Evolutionary conservation across 2,888 invertebrate genomes (phyloP), one percentile per base, ranked within the genome.

Genomic region (Vannuccia rotundouncinata): DNA sequence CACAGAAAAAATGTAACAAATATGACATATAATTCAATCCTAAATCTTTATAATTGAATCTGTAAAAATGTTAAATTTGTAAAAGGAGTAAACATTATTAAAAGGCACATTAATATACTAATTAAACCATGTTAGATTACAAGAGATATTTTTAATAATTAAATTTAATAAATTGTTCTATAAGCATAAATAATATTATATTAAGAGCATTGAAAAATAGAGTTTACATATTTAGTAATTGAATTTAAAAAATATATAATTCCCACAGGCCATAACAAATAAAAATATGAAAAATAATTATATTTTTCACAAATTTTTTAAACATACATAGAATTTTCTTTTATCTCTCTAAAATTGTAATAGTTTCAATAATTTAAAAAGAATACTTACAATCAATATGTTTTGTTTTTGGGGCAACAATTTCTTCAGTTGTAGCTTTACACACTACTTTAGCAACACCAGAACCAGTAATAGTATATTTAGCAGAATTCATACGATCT

Each of bases 341-440:
- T 22, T 73, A 10, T 73, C 5, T 22, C 5, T 73, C n/a, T 73
- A 29, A 29, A 29, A 27, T 27, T 76, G 2, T 2, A 76, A 29
- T 79, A 79, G 25, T 2, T 10, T 29, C 22, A 27, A 28, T 27
- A 82, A n/a, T n/a, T n/a, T n/a, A n/a, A n/a, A n/a, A n/a, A n/a
- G n/a, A n/a, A n/a, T n/a, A 94, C 95, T 95, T 90, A 99, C 98
- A 99, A 90, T 99, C 98, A 90, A 99, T 92, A 91, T 99, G 99
- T 91, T 99, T 99, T 92, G 97, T 97, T 91, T 99, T 99, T 83
- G 99, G 99, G 84, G 95, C 97, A 90, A 97, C 95, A 91, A 97
- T 92, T 91, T 99, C 99, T 91, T 99, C 99, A 84, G 99, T 99
- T 84, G 99, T 99, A 83, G 99, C 97, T 91, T 99, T 99, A 91